phyloP scores from a whole-genome alignment of 2,888 invertebrate species.

The Galerucella calmariensis region DNA sequence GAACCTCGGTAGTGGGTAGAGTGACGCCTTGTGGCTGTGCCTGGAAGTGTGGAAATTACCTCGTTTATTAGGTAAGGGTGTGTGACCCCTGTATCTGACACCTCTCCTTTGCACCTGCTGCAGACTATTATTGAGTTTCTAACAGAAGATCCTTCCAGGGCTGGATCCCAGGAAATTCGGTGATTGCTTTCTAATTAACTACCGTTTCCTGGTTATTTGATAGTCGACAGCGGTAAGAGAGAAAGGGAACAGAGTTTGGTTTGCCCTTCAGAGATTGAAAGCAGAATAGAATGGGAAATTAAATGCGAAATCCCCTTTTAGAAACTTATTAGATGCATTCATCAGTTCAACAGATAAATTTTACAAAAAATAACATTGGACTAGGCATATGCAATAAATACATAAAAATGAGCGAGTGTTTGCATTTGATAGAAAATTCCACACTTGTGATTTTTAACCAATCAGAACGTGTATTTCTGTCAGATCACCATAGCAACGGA shows the following conservation, averaged over 20 bases:
- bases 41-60: conserved; percentile 68
- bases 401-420: too few relatives aligned
- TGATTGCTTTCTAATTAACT: conserved; percentile 49
- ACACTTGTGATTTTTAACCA: too few relatives aligned
- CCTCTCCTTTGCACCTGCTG: conserved; percentile 68
- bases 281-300: background rate
- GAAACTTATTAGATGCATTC: background rate
- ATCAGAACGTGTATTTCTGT: too few relatives aligned
- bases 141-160: conserved; percentile 54
- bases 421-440: too few relatives aligned
- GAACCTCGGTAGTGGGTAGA: conserved; percentile 44
- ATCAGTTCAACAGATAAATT: too few relatives aligned
- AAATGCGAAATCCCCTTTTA: background rate
- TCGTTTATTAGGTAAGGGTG: conserved; percentile 68
- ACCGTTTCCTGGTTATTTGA: conserved; percentile 40
- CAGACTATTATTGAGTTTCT: conserved; percentile 66
- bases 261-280: conserved; percentile 6
- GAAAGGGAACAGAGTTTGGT: conserved; percentile 1
- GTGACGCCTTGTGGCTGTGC: conserved; percentile 65
- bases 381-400: too few relatives aligned
- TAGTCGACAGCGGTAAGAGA: conserved; percentile 13
- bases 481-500: too few relatives aligned
- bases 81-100: conserved; percentile 67
- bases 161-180: conserved; percentile 50
- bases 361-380: too few relatives aligned